A percentile compares a stretch with the other conserved stretches of the same genome.
Conservation (phyloP, 2,113 vertebrate genomes). For the Asarcornis scutulata region DNA sequence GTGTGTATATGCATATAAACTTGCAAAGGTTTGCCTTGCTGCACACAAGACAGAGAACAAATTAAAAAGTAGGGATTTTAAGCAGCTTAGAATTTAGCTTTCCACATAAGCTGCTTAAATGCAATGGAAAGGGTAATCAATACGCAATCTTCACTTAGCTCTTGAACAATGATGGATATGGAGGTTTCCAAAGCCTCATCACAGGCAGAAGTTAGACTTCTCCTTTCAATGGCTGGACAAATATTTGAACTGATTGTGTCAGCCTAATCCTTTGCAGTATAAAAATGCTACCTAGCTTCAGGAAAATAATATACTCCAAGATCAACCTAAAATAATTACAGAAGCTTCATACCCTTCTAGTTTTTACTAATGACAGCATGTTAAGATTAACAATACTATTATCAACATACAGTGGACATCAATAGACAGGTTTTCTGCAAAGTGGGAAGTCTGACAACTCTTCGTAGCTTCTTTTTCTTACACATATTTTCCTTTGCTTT, state of each 20-base stretch:
- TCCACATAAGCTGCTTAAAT: slow-evolving; percentile 36
- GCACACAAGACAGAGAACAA: neutral
- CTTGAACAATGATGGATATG: slow-evolving; percentile 2
- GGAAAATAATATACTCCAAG: neutral
- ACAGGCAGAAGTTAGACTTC: slow-evolving; percentile 22
- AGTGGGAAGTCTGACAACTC: neutral
- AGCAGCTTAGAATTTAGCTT: slow-evolving; percentile 2
- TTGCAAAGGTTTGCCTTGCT: neutral
- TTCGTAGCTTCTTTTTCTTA: neutral
- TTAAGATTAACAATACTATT: neutral
- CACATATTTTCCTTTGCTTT: neutral
- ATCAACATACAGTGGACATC: neutral
- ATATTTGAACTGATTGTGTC: slow-evolving; percentile 48
- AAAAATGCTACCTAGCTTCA: slow-evolving; percentile 19
- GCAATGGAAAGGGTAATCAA: slow-evolving; percentile 1
- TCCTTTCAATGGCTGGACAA: slow-evolving; percentile 45
- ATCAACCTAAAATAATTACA: neutral
- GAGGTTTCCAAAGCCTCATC: slow-evolving; percentile 19
- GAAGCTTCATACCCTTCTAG: neutral
- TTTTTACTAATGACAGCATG: neutral
- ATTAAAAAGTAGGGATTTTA: neutral
- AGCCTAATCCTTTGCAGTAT: slow-evolving; percentile 29
- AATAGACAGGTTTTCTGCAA: neutral
- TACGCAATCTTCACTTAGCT: neutral
- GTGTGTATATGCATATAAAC: neutral